Conservation (phyloP, 2,797 vertebrate species). For the Vipera ursinii region DNA sequence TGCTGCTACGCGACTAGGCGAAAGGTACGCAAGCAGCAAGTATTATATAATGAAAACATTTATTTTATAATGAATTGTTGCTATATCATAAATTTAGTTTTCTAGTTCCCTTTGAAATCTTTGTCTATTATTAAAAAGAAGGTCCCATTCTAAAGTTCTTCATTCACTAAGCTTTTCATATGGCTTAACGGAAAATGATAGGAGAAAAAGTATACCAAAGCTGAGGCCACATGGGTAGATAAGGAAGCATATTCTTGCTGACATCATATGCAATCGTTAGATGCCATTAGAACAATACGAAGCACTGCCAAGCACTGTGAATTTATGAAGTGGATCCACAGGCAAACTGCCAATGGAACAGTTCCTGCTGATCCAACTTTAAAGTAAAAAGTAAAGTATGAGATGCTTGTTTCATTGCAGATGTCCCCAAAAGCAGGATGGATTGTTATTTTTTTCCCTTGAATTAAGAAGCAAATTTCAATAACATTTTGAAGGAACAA, state of each 20-base stretch:
- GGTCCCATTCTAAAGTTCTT: not conserved
- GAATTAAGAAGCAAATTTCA: not conserved
- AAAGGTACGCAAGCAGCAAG: too few relatives aligned
- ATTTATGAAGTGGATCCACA: slow-evolving; percentile 42
- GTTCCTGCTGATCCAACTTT: slow-evolving; percentile 36
- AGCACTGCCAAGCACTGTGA: slow-evolving; percentile 45
- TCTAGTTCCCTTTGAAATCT: not conserved
- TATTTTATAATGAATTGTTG: not conserved
- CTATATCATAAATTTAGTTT: not conserved
- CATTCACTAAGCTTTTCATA: not conserved
- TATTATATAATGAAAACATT: not conserved
- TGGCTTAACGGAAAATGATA: not conserved
- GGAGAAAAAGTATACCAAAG: slow-evolving; percentile 25
- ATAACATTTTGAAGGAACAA: not conserved
- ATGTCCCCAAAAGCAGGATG: not conserved
- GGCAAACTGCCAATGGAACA: slow-evolving; percentile 47
- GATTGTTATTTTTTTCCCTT: not conserved
- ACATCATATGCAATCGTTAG: slow-evolving; percentile 35
- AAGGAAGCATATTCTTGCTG: slow-evolving; percentile 51
- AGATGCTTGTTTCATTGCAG: not conserved
- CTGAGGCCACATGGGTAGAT: slow-evolving; percentile 45
- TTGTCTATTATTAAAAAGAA: not conserved
- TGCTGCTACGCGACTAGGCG: too few relatives aligned
- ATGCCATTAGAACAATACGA: slow-evolving; percentile 50
- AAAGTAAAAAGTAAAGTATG: slow-evolving; percentile 4